Conservation (phyloP, 2,888 invertebrate species). For the Chloroclystis v-ata region DNA sequence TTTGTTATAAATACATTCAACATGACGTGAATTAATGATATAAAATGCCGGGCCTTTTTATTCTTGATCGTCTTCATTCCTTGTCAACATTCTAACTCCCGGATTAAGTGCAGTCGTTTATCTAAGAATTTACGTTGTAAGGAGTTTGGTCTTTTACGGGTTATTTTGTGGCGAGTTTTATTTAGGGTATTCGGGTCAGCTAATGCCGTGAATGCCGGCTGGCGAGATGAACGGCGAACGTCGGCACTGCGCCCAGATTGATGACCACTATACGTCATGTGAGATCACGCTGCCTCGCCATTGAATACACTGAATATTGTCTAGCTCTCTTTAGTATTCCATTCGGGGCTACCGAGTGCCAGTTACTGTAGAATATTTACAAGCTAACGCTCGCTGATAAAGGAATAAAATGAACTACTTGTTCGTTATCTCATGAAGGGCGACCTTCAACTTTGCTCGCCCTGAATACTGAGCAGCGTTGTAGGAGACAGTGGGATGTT, state of each 20-base stretch:
- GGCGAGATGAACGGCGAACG: constrained; percentile 36
- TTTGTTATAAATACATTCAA: constrained; percentile 74
- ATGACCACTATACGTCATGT: constrained; percentile 42
- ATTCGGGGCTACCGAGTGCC: constrained; percentile 21
- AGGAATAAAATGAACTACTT: constrained; percentile 53
- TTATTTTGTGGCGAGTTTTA: constrained; percentile 59
- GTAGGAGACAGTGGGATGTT: constrained; percentile 69
- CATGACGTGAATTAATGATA: constrained; percentile 69
- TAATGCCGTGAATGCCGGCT: constrained; percentile 39
- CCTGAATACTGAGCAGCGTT: constrained; percentile 69
- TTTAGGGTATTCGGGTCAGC: constrained; percentile 52
- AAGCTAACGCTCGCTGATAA: constrained; percentile 33
- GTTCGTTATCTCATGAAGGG: constrained; percentile 61
- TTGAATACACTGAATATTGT: constrained; percentile 21
- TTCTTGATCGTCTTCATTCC: constrained; percentile 65
- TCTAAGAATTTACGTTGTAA: constrained; percentile 63
- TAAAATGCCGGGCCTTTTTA: constrained; percentile 62
- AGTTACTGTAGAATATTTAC: constrained; percentile 30
- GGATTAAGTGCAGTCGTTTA: constrained; percentile 71
- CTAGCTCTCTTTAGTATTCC: constrained; percentile 26
- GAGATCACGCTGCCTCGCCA: constrained; percentile 34
- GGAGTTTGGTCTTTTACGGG: constrained; percentile 58
- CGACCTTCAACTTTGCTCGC: constrained; percentile 68
- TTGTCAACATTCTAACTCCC: constrained; percentile 73
- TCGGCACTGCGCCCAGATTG: constrained; percentile 34